These are phyloP conservation scores for Siniperca undulata DNA, from an alignment of 2,797 vertebrate species.

Conservation along the genomic window DNA sequence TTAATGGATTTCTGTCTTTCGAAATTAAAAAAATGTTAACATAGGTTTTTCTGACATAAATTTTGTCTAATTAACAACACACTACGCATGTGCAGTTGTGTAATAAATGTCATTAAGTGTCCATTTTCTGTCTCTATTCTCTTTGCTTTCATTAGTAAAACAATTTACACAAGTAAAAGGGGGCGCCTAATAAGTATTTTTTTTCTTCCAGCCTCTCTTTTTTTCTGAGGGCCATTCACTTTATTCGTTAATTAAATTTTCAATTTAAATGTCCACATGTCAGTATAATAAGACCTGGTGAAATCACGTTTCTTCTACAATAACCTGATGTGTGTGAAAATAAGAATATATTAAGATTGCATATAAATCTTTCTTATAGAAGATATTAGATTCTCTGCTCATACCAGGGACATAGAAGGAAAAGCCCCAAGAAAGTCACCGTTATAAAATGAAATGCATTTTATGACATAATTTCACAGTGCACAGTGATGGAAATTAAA, in stretches of 20 bases:
- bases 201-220: conserved; percentile 22
- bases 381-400: background rate
- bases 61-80: conserved; percentile 30
- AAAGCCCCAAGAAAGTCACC: background rate
- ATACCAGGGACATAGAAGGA: background rate
- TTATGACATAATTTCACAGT: conserved; percentile 11
- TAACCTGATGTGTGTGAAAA: conserved; percentile 4
- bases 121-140: conserved; percentile 41
- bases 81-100: conserved; percentile 53
- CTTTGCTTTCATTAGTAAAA: conserved; percentile 62
- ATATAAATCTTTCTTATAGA: conserved; percentile 1
- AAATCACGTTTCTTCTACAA: background rate
- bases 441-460: conserved; percentile 33
- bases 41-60: conserved; percentile 36
- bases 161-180: conserved; percentile 49
- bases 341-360: conserved; percentile 13
- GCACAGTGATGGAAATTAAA: conserved; percentile 16
- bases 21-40: conserved; percentile 11
- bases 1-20: background rate
- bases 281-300: conserved; percentile 24
- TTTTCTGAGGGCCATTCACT: conserved; percentile 36
- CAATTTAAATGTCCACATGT: conserved; percentile 37
- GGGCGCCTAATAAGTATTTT: conserved; percentile 24
- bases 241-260: conserved; percentile 35
- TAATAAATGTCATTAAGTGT: conserved; percentile 46